Evolutionary conservation across 2,888 invertebrate genomes (phyloP), one percentile per base, ranked within the genome.

Genomic region (Rosalia funebris): DNA sequence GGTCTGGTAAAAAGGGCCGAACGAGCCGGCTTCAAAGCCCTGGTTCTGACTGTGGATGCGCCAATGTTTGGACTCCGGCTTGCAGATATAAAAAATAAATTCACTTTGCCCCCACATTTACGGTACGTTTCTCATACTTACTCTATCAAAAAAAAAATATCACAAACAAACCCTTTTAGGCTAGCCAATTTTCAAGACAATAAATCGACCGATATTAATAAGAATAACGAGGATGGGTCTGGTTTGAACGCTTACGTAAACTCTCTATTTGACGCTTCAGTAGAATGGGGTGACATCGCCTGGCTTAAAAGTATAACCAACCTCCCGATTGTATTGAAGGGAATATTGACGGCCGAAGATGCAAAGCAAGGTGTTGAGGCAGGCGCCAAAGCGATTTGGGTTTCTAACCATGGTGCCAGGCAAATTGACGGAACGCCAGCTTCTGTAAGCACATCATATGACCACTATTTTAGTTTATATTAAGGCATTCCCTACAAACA

Each of bases 381-480:
- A 52, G 95, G 95, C 2, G 92, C 90, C 42, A 83, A 87, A 1
- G 97, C 88, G 0, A 88, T 97, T 55, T 84, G 95, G 61, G 96
- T 98, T 1, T 97, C 96, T 0, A 97, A 97, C 81, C 97, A 97
- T 79, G 97, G 97, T 1, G 97, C 91, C 0, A 85, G 96, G 61
- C 97, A 97, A 82, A 82, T 95, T 31, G 95, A 95, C 77, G 87
- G 89, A n/a, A 90, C 91, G 7, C 91, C 93, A 10, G 89, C 96
- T 9, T 87, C 95, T 56, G 93, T 93, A 83, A 79, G 77, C 71
- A 25, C 11, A 1, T 3, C 15, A 12, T 37, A 12, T 5, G n/a
- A n/a, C n/a, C n/a, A n/a, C n/a, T n/a, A n/a, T n/a, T n/a, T n/a
- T n/a, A n/a, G n/a, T n/a, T n/a, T n/a, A n/a, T n/a, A n/a, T n/a